phyloP scores from a whole-genome alignment of 2,888 invertebrate species.

The Antitype chi region DNA sequence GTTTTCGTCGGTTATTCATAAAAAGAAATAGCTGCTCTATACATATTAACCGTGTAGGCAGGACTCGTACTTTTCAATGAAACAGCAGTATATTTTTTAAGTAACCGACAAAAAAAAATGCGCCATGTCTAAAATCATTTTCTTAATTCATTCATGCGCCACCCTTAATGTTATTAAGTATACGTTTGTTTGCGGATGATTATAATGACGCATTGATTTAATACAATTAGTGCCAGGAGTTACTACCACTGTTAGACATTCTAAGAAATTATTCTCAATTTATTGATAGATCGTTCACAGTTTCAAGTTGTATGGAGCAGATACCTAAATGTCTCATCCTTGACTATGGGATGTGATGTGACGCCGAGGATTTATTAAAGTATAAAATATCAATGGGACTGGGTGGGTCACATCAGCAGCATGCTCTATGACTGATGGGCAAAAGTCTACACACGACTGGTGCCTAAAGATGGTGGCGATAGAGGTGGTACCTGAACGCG shows the following conservation, averaged over 20 bases:
- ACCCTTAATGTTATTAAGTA: too few species aligned
- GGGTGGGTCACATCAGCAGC: neutral
- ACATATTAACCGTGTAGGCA: too few species aligned
- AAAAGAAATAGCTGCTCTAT: too few species aligned
- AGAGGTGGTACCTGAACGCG: neutral
- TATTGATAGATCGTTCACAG: neutral
- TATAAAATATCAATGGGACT: neutral
- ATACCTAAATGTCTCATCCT: neutral
- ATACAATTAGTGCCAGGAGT: neutral
- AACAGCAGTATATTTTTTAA: too few species aligned
- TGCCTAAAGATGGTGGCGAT: neutral
- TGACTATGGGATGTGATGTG: neutral
- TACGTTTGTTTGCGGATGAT: neutral
- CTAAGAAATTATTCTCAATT: conserved; percentile 9
- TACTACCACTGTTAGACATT: neutral
- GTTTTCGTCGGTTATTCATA: too few species aligned
- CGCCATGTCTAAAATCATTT: too few species aligned
- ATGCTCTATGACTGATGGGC: neutral
- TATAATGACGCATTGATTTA: conserved; percentile 1
- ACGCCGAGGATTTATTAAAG: neutral
- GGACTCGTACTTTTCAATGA: too few species aligned
- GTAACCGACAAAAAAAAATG: too few species aligned
- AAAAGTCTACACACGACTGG: neutral
- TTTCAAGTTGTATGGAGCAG: neutral
- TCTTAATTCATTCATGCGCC: too few species aligned